Percentiles rank a stretch among this genome's conserved stretches.
Evolutionary conservation across 2,888 invertebrate genomes (phyloP).

Genomic region (Chalcis sispes): DNA sequence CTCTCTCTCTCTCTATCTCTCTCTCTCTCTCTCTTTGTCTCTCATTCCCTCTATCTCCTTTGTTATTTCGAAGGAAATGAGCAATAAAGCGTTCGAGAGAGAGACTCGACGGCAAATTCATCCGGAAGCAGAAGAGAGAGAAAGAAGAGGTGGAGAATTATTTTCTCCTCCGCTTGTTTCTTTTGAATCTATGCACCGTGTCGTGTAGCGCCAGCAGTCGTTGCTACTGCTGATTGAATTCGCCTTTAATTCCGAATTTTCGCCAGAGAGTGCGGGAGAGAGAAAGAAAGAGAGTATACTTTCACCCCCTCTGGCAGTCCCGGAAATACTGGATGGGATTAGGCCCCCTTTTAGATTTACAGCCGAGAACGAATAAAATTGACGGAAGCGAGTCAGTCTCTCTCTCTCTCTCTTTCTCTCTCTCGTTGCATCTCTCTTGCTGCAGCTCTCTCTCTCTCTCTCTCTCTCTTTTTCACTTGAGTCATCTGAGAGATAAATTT

Average conservation of each 20-base stretch:
- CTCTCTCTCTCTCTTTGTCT: not conserved
- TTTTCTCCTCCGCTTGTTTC: constrained; percentile 20
- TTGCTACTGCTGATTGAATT: constrained; percentile 34
- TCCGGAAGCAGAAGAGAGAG: not conserved
- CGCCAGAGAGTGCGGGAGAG: not conserved
- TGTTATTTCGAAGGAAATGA: constrained; percentile 48
- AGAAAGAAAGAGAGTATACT: too few species aligned
- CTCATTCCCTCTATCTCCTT: not conserved
- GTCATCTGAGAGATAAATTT: constrained; percentile 33
- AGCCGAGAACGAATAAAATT: constrained; percentile 24
- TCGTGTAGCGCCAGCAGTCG: not conserved
- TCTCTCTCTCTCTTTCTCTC: too few species aligned
- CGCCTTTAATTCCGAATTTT: constrained; percentile 41
- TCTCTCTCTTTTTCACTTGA: not conserved
- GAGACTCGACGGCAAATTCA: not conserved
- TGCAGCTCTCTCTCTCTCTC: not conserved
- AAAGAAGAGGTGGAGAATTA: not conserved
- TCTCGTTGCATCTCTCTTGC: too few species aligned
- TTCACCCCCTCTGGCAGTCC: constrained; percentile 11
- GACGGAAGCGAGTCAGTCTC: not conserved
- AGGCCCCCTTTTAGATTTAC: constrained; percentile 39
- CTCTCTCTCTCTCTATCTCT: not conserved
- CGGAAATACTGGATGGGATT: constrained; percentile 22
- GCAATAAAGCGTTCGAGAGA: constrained; percentile 23
- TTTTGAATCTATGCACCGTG: too few species aligned